phyloP scores from a whole-genome alignment of 2,888 invertebrate genomes.

The Drosophila meridiana region DNA sequence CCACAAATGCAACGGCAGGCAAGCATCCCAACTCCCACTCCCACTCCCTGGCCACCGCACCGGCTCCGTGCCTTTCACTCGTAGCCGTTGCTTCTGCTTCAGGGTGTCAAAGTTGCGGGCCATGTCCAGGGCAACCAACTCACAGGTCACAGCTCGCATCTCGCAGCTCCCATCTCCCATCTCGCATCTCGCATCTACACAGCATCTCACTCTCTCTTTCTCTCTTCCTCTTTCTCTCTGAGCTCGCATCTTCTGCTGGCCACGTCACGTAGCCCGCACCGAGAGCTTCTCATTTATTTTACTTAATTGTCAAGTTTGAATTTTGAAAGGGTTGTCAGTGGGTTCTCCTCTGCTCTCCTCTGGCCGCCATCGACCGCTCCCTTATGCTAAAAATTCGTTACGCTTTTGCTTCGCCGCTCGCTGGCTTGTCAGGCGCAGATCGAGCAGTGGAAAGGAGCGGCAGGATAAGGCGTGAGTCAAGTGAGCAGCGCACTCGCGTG shows the following conservation, averaged over 20 bases:
- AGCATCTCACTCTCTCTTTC: background rate
- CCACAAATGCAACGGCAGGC: constrained; percentile 57
- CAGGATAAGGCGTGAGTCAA: constrained; percentile 27
- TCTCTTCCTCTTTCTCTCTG: constrained; percentile 14
- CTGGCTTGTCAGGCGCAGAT: constrained; percentile 49
- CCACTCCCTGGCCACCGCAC: background rate
- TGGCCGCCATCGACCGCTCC: background rate
- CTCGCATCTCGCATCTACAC: background rate
- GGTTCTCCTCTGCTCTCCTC: constrained; percentile 24
- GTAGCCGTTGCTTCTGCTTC: constrained; percentile 6
- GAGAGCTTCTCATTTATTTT: constrained; percentile 80
- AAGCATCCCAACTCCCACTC: constrained; percentile 7
- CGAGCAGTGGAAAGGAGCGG: constrained; percentile 29
- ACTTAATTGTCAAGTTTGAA: constrained; percentile 82
- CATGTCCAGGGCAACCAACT: constrained; percentile 37
- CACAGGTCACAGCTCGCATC: constrained; percentile 39
- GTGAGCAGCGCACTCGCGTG: constrained; percentile 31
- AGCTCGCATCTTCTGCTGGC: constrained; percentile 62
- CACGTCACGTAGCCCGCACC: constrained; percentile 67
- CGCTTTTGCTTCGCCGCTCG: constrained; percentile 61
- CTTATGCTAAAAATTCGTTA: constrained; percentile 45
- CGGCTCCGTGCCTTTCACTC: constrained; percentile 10
- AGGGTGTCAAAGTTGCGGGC: constrained; percentile 75
- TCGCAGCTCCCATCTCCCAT: constrained; percentile 32
- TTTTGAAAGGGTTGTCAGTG: constrained; percentile 77